phyloP scores from a whole-genome alignment of 2,888 invertebrate species.

The Macaria notata region DNA sequence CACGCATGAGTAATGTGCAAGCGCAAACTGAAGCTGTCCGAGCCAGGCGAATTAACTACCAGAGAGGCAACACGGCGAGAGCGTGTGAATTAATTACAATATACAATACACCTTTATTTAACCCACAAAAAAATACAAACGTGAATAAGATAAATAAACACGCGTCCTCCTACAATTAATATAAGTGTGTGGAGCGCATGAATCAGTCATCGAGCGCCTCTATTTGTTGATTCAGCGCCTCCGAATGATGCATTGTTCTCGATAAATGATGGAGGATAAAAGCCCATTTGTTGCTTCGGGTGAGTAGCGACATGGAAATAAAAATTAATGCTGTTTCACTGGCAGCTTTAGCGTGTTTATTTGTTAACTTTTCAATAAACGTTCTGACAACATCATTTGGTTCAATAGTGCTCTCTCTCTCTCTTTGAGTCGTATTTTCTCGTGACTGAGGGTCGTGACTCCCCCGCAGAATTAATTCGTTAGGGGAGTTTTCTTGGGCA shows the following conservation, averaged over 20 bases:
- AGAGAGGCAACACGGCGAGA: slow-evolving; percentile 30
- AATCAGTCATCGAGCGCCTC: slow-evolving; percentile 49
- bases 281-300: slow-evolving; percentile 39
- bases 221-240: slow-evolving; percentile 48
- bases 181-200: slow-evolving; percentile 35
- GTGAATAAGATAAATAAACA: slow-evolving; percentile 26
- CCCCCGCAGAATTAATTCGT: no score
- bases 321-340: slow-evolving; percentile 30
- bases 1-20: slow-evolving; percentile 33
- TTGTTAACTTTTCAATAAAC: not conserved
- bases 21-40: slow-evolving; percentile 34
- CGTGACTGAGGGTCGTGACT: no score
- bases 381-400: no score
- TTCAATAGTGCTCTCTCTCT: no score
- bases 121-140: slow-evolving; percentile 18
- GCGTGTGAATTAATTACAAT: slow-evolving; percentile 50
- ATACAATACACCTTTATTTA: slow-evolving; percentile 36
- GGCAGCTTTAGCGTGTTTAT: slow-evolving; percentile 5
- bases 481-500: no score
- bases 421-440: no score
- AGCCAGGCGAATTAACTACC: slow-evolving; percentile 34
- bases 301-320: slow-evolving; percentile 29
- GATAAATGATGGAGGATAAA: slow-evolving; percentile 44
- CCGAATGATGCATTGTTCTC: slow-evolving; percentile 57
- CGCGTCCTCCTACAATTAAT: slow-evolving; percentile 30